Evolutionary conservation across 1,140 invertebrate genomes (phyloP), one percentile per base, ranked within the genome.

Genomic region (Conus betulinus): DNA sequence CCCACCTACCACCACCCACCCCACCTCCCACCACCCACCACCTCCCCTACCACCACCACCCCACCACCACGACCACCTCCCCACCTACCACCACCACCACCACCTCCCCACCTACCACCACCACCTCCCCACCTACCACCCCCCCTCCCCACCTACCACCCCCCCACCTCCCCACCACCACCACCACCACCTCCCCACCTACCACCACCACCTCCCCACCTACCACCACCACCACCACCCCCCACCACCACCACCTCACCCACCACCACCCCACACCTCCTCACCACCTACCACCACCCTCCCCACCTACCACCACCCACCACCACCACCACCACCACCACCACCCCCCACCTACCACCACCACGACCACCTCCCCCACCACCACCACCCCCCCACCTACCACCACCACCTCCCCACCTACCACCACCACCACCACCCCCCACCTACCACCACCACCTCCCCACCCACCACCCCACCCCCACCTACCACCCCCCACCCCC

Each of bases 361-460:
- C 51, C 76, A 51, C 25, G 13, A 78, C 52, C 71, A 76, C 27
- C 76, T 79, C n/a, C 39, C 53, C 39, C 81, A 88, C 39, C 60
- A 83, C 11, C 17, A 71, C 60, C n/a, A 67, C 81, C 81, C n/a
- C 81, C 5, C 13, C 63, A 60, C 63, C 84, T 27, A 83, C 3
- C 63, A 60, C n/a, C n/a, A 87, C 52, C 85, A 52, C 51, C 87
- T n/a, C n/a, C n/a, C n/a, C n/a, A n/a, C n/a, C n/a, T n/a, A 87
- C 51, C 74, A 27, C 79, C 87, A 55, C 60, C 78, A 82, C 60
- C 78, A 82, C 79, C 87, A 71, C 60, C 60, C 87, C 52, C 52
- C 78, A 88, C 52, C 87, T 78, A 88, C 55, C 87, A 88, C 52
- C 87, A 84, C 52, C 87, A 88, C 51, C 87, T 74, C 60, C 78